phyloP scores from a whole-genome alignment of 2,888 invertebrate genomes.

The Coelogynopora nodosa region DNA sequence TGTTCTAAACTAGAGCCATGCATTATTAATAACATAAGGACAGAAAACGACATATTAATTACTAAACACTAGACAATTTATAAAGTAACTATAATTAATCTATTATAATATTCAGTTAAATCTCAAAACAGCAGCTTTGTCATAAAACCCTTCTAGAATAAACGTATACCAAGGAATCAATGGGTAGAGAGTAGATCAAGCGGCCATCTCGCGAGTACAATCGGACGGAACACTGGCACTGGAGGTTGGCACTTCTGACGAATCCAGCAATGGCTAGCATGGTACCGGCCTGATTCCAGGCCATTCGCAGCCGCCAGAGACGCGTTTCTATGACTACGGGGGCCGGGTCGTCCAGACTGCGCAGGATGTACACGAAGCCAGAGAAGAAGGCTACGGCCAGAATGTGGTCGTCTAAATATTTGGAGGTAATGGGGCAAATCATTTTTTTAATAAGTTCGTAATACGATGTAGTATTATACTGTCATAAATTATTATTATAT shows the following conservation, averaged over 20 bases:
- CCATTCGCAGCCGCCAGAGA: constrained; percentile 67
- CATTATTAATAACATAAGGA: too few relatives aligned
- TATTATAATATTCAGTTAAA: neutral
- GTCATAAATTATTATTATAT: too few relatives aligned
- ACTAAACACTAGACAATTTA: too few relatives aligned
- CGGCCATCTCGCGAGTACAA: constrained; percentile 83
- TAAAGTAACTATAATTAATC: too few relatives aligned
- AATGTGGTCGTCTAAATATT: constrained; percentile 14
- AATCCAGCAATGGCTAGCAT: constrained; percentile 82
- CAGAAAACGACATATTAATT: too few relatives aligned
- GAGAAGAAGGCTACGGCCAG: constrained; percentile 38
- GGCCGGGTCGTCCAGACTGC: constrained; percentile 19
- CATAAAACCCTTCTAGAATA: too few relatives aligned
- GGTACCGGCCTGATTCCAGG: constrained; percentile 93
- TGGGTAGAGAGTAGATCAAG: constrained; percentile 64
- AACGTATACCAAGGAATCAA: constrained; percentile 35
- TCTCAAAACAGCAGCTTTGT: neutral
- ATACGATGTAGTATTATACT: too few relatives aligned
- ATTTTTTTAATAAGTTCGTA: too few relatives aligned
- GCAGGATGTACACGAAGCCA: constrained; percentile 38
- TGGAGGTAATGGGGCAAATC: too few relatives aligned
- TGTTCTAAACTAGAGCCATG: too few relatives aligned
- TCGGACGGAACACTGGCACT: constrained; percentile 73
- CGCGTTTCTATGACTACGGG: constrained; percentile 19
- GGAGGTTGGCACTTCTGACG: constrained; percentile 53